phyloP scores from a whole-genome alignment of 2,113 vertebrate genomes.

The Chionomys nivalis region DNA sequence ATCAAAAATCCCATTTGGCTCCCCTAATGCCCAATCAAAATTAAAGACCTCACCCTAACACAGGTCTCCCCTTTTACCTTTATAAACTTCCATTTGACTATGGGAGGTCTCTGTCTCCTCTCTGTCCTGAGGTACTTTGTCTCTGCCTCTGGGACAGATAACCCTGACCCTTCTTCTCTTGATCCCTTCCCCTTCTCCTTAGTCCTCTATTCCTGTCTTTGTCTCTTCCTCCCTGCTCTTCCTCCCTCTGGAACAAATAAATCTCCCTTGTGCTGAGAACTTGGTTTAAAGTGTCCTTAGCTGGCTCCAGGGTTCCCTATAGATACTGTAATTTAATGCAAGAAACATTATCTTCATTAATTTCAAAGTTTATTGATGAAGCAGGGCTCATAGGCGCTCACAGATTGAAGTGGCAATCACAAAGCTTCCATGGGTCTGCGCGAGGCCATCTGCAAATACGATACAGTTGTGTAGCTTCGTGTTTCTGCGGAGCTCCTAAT shows the following conservation, averaged over 20 bases:
- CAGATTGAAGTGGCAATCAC: not conserved
- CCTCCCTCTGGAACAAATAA: not conserved
- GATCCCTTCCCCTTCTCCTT: no score
- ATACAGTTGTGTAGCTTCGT: fast-evolving
- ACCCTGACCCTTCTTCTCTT: not conserved
- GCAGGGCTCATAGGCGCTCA: not conserved
- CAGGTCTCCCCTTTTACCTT: not conserved
- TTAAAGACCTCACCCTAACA: not conserved
- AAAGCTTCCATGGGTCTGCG: not conserved
- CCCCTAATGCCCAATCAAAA: not conserved
- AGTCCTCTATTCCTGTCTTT: not conserved
- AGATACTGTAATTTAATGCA: not conserved
- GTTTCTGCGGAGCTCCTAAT: not conserved
- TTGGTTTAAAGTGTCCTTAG: not conserved
- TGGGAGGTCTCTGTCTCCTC: not conserved
- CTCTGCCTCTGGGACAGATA: not conserved
- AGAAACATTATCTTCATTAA: not conserved
- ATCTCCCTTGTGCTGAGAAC: not conserved
- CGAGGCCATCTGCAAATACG: not conserved
- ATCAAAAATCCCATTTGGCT: not conserved
- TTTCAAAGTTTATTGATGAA: not conserved
- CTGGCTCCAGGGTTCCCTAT: not conserved
- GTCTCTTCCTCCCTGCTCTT: no score
- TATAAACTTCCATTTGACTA: not conserved
- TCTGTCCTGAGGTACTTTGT: not conserved